Percentiles rank a stretch among this genome's conserved stretches.
Conservation (phyloP, 2,797 vertebrate species). For the Antennarius maculatus region DNA sequence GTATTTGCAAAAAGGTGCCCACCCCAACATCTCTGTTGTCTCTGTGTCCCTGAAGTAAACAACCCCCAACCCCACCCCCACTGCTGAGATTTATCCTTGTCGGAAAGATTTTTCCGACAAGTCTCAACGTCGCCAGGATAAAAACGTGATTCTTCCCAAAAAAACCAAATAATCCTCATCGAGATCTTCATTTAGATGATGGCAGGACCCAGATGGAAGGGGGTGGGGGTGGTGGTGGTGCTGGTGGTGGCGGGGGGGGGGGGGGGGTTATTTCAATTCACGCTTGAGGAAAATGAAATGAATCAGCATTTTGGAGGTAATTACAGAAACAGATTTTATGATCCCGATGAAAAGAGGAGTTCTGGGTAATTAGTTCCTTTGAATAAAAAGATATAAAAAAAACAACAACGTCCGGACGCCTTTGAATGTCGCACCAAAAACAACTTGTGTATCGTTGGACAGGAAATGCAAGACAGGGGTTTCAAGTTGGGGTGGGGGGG, state of each 20-base stretch:
- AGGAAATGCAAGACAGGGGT: slow-evolving; percentile 23
- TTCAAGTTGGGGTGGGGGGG: slow-evolving; percentile 49
- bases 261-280: slow-evolving; percentile 62
- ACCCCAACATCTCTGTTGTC: slow-evolving; percentile 6
- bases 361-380: slow-evolving; percentile 22
- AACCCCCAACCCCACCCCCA: slow-evolving; percentile 16
- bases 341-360: slow-evolving; percentile 25
- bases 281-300: slow-evolving; percentile 63
- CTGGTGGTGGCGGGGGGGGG: slow-evolving; percentile 23
- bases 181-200: slow-evolving; percentile 66
- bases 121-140: slow-evolving; percentile 82
- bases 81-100: slow-evolving; percentile 33
- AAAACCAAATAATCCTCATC: slow-evolving; percentile 76
- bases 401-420: background rate
- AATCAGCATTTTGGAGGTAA: slow-evolving; percentile 64
- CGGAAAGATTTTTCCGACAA: no score
- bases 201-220: slow-evolving; percentile 50
- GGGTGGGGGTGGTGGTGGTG: slow-evolving; percentile 15
- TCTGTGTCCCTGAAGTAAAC: slow-evolving; percentile 31
- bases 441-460: slow-evolving; percentile 4
- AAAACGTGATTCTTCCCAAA: slow-evolving; percentile 83
- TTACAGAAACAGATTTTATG: slow-evolving; percentile 46
- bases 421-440: slow-evolving; percentile 8
- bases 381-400: background rate
- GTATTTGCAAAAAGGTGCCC: slow-evolving; percentile 38